Evolutionary conservation across 2,888 invertebrate genomes (phyloP).

Genomic region (Dynastes hyllus): DNA sequence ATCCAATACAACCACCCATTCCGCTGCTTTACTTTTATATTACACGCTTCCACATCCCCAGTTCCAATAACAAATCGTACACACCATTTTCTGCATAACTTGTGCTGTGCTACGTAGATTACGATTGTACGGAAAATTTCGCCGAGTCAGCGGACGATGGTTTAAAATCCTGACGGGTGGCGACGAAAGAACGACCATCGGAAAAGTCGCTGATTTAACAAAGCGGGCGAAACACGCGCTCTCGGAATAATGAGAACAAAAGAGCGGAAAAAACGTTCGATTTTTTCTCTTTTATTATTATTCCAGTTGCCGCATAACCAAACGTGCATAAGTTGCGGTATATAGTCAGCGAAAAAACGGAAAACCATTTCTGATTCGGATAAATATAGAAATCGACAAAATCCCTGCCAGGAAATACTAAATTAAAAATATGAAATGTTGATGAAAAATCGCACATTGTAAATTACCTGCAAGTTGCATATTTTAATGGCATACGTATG

Average conservation of each 20-base stretch:
- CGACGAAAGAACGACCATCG: slow-evolving; percentile 16
- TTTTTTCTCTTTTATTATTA: slow-evolving; percentile 25
- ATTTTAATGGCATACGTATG: too few relatives aligned
- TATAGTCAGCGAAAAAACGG: slow-evolving; percentile 13
- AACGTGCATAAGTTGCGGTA: slow-evolving; percentile 1
- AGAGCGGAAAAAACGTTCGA: slow-evolving; percentile 22
- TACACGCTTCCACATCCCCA: neutral
- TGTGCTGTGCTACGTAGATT: slow-evolving; percentile 31
- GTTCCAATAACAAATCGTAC: neutral
- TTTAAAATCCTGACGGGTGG: slow-evolving; percentile 41
- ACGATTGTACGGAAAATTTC: slow-evolving; percentile 33
- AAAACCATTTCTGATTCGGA: slow-evolving; percentile 6
- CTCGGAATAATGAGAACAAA: slow-evolving; percentile 24
- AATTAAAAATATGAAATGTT: too few relatives aligned
- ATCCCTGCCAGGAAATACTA: too few relatives aligned
- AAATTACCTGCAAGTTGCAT: too few relatives aligned
- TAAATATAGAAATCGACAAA: neutral
- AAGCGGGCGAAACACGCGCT: slow-evolving; percentile 29
- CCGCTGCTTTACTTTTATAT: too few relatives aligned
- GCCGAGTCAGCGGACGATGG: slow-evolving; percentile 39
- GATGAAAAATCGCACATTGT: too few relatives aligned
- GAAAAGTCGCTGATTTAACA: slow-evolving; percentile 46
- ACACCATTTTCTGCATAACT: slow-evolving; percentile 34
- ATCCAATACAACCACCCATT: too few relatives aligned
- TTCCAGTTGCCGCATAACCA: slow-evolving; percentile 1